A percentile compares a stretch with the other conserved stretches of the same genome.
phyloP scores from a whole-genome alignment of 2,797 vertebrate species.

The Lacerta bilineata region DNA sequence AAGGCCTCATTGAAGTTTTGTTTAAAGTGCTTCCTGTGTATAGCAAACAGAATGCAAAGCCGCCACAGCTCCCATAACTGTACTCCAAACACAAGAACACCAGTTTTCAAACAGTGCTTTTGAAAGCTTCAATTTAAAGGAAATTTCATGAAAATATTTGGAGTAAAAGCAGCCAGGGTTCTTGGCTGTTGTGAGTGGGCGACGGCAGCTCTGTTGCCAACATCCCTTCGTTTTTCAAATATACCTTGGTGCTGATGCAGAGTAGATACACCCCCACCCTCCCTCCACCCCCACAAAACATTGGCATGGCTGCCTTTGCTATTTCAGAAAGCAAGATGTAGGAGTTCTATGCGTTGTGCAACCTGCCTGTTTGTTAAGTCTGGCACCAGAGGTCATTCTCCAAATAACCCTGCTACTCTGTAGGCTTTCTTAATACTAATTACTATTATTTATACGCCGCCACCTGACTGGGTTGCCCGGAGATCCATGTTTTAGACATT shows the following conservation, averaged over 20 bases:
- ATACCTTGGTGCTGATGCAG: not conserved
- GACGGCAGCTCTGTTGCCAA: not conserved
- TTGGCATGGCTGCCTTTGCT: not conserved
- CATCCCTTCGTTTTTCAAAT: conserved; percentile 20
- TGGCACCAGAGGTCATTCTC: too few relatives aligned
- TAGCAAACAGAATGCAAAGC: rapidly evolving
- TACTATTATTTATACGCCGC: too few relatives aligned
- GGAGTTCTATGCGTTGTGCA: not conserved
- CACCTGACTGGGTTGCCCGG: too few relatives aligned
- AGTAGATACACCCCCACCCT: not conserved
- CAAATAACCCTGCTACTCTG: too few relatives aligned
- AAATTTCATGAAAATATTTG: conserved; percentile 31
- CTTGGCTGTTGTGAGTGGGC: not conserved
- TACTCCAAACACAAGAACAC: not conserved
- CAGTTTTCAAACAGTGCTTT: conserved; percentile 34
- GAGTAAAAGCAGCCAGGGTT: not conserved
- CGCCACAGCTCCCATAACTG: not conserved
- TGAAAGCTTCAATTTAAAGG: conserved; percentile 33
- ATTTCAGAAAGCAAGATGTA: not conserved
- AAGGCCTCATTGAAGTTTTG: not conserved
- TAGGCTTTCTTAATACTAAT: too few relatives aligned
- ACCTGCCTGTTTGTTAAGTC: too few relatives aligned
- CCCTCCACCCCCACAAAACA: not conserved
- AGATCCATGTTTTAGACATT: too few relatives aligned
- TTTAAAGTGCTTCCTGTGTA: rapidly evolving